These are phyloP conservation scores for Sinopyrophorus schimmeli DNA, from an alignment of 2,888 invertebrate genomes.

Conservation along the genomic window DNA sequence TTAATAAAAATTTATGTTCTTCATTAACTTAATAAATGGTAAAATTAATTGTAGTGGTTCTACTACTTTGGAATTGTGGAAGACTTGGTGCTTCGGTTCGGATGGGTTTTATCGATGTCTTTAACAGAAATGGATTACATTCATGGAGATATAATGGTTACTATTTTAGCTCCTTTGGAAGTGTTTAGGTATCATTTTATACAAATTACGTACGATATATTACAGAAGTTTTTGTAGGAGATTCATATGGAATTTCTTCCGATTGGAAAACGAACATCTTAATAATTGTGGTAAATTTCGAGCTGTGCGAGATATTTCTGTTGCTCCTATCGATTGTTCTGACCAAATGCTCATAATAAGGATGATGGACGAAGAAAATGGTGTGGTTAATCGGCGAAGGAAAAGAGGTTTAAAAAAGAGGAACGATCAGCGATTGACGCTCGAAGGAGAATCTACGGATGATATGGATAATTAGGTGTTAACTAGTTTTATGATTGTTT, in stretches of 20 bases:
- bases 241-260: slow-evolving; percentile 99
- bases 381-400: slow-evolving; percentile 74
- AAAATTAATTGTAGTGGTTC: slow-evolving; percentile 66
- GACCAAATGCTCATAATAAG: slow-evolving; percentile 87
- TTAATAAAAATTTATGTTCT: neutral
- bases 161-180: slow-evolving; percentile 82
- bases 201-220: neutral
- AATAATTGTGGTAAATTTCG: slow-evolving; percentile 99
- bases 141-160: slow-evolving; percentile 79
- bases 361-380: slow-evolving; percentile 95
- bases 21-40: neutral
- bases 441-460: slow-evolving; percentile 54
- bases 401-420: slow-evolving; percentile 52
- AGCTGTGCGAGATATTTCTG: slow-evolving; percentile 96
- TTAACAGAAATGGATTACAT: slow-evolving; percentile 78
- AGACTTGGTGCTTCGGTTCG: slow-evolving; percentile 89
- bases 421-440: slow-evolving; percentile 43
- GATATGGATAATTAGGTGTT: slow-evolving; percentile 45
- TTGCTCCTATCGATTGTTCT: slow-evolving; percentile 90
- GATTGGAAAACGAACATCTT: slow-evolving; percentile 97
- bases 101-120: slow-evolving; percentile 89
- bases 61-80: slow-evolving; percentile 97
- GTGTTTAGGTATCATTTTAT: slow-evolving; percentile 75
- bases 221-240: slow-evolving; percentile 61
- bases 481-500: neutral